Conservation (phyloP, 2,888 invertebrate species). For the Bellardia pandia region DNA sequence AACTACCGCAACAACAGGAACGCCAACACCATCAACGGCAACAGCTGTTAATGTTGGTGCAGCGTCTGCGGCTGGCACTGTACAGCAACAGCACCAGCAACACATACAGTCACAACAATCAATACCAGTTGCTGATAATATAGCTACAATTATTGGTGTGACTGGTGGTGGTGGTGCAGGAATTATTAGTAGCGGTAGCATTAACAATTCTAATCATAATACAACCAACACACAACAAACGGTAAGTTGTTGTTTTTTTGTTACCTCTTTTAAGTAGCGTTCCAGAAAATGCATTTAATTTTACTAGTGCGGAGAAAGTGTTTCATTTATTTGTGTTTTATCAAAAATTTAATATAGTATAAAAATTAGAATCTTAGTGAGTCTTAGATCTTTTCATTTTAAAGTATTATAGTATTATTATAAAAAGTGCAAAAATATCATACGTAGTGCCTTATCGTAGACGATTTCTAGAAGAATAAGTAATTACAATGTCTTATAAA, state of each 20-base stretch:
- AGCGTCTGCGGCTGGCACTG: slow-evolving; percentile 67
- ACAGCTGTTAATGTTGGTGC: slow-evolving; percentile 78
- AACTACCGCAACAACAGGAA: slow-evolving; percentile 70
- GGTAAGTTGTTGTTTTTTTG: slow-evolving; percentile 56
- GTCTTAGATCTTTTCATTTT: too few species aligned
- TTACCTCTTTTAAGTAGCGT: background rate
- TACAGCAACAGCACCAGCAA: slow-evolving; percentile 72
- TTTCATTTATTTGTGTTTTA: too few species aligned
- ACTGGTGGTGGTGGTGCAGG: slow-evolving; percentile 64
- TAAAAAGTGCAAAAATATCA: too few species aligned
- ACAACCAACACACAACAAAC: slow-evolving; percentile 73
- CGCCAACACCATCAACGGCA: slow-evolving; percentile 42
- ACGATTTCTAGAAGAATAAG: too few species aligned
- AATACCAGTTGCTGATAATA: slow-evolving; percentile 75
- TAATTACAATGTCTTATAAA: too few species aligned
- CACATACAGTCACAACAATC: slow-evolving; percentile 72
- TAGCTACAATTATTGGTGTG: slow-evolving; percentile 75
- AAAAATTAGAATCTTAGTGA: too few species aligned
- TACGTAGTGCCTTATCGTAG: too few species aligned
- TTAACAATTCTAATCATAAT: slow-evolving; percentile 39
- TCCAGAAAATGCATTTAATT: too few species aligned
- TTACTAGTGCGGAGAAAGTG: too few species aligned
- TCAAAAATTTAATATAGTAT: too few species aligned
- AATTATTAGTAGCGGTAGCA: slow-evolving; percentile 49
- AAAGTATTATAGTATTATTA: too few species aligned